Evolutionary conservation across 2,113 vertebrate genomes (phyloP).

Genomic region (Notothenia coriiceps): DNA sequence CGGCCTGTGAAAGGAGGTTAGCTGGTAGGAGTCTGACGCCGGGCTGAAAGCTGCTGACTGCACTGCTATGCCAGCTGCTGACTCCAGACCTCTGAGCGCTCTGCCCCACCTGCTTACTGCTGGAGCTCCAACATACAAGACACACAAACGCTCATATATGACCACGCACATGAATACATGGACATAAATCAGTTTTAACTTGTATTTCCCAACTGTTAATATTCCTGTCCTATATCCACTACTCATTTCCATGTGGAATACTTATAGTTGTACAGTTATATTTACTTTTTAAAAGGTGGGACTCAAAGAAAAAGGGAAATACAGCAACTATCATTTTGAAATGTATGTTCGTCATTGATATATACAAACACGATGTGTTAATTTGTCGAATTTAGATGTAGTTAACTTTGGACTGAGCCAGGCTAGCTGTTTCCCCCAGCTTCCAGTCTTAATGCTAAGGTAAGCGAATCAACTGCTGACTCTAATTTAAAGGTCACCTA

Average conservation of each 20-base stretch:
- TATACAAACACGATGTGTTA: background rate
- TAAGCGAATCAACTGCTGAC: background rate
- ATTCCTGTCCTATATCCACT: background rate
- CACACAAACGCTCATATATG: background rate
- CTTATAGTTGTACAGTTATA: background rate
- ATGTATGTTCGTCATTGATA: background rate
- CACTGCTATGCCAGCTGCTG: slow-evolving; percentile 67
- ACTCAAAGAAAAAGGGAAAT: background rate
- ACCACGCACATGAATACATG: background rate
- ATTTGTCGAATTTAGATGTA: background rate
- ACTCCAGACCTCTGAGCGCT: slow-evolving; percentile 62
- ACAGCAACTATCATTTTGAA: background rate
- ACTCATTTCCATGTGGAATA: background rate
- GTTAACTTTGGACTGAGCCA: background rate
- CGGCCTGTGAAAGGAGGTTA: slow-evolving; percentile 59
- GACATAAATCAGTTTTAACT: too few species aligned
- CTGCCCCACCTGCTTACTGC: slow-evolving; percentile 62
- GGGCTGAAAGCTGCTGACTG: slow-evolving; percentile 65
- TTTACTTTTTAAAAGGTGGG: too few species aligned
- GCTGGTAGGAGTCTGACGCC: slow-evolving; percentile 60
- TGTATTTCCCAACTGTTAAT: too few species aligned
- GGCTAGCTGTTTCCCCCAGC: background rate
- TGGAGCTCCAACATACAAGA: slow-evolving; percentile 47
- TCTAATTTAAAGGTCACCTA: too few species aligned
- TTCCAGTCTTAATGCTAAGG: background rate